Conservation (phyloP, 2,797 vertebrate genomes). For the Neomorphus geoffroyi region DNA sequence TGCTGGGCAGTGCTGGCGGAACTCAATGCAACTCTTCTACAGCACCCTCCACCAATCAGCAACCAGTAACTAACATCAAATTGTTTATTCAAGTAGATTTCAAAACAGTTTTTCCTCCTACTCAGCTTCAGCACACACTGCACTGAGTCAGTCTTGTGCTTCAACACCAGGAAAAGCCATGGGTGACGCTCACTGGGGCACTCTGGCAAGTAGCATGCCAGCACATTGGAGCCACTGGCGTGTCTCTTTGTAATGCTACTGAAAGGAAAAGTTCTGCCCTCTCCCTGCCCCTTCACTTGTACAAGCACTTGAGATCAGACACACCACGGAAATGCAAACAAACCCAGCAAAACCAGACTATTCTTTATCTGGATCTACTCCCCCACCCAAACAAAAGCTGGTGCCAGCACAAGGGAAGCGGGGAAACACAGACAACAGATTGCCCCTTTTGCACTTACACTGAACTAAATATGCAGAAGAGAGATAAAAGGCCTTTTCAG, state of each 20-base stretch:
- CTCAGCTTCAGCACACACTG: not conserved
- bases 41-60: not conserved
- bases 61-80: not conserved
- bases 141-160: not conserved
- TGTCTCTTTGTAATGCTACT: not conserved
- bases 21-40: not conserved
- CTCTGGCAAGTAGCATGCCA: not conserved
- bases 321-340: not conserved
- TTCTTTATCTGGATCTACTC: not conserved
- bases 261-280: not conserved
- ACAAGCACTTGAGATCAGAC: not conserved
- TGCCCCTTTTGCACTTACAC: not conserved
- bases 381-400: not conserved
- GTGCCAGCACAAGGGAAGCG: not conserved
- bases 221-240: not conserved
- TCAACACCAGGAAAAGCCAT: not conserved
- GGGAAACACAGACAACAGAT: not conserved
- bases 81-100: not conserved
- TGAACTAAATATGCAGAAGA: not conserved
- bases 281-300: not conserved
- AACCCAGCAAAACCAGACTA: not conserved
- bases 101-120: not conserved
- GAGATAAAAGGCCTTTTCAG: not conserved
- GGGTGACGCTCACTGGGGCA: not conserved
- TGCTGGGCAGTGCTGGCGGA: not conserved